phyloP scores from a whole-genome alignment of 1,140 invertebrate genomes.

The Physella acuta region DNA sequence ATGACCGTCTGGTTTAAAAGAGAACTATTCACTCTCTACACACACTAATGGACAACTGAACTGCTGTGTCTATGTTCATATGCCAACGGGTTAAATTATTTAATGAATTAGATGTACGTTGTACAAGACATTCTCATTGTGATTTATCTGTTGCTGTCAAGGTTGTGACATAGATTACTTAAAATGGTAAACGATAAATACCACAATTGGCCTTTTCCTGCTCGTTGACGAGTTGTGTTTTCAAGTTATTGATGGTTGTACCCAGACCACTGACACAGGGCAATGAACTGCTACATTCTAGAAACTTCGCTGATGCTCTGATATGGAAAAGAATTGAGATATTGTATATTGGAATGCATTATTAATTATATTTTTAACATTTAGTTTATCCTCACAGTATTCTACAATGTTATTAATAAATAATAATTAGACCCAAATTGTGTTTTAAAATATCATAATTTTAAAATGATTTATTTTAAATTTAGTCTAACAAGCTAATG shows the following conservation, averaged over 20 bases:
- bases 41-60: too few species aligned
- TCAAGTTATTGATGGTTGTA: neutral
- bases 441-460: neutral
- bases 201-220: neutral
- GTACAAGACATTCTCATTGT: too few species aligned
- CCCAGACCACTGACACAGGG: neutral
- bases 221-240: neutral
- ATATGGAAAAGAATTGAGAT: neutral
- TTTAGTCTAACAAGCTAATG: neutral
- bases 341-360: neutral
- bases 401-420: neutral
- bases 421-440: neutral
- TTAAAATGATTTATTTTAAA: neutral
- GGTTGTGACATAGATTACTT: too few species aligned
- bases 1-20: too few species aligned
- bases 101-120: too few species aligned
- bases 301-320: neutral
- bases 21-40: too few species aligned
- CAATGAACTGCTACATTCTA: neutral
- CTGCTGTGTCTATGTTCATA: too few species aligned
- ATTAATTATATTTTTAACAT: neutral
- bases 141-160: too few species aligned
- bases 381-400: neutral
- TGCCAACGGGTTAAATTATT: too few species aligned
- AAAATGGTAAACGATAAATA: neutral